phyloP scores from a whole-genome alignment of 2,113 vertebrate genomes.

The Calidris pugnax region DNA sequence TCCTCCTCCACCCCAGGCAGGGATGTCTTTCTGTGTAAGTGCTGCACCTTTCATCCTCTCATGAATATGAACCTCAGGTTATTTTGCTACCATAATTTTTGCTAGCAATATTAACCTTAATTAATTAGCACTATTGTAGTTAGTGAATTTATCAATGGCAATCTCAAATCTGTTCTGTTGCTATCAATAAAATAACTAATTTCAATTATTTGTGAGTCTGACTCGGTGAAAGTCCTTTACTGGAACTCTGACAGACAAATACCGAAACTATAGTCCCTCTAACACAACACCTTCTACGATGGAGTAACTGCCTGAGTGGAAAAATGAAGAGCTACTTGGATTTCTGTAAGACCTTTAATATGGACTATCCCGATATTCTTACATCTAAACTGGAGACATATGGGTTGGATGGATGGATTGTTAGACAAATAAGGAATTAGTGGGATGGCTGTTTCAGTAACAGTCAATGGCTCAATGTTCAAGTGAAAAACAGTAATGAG shows the following conservation, averaged over 20 bases:
- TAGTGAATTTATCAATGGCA: not conserved
- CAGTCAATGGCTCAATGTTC: not conserved
- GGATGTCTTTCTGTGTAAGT: too few species aligned
- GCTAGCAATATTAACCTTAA: too few species aligned
- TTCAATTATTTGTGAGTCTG: not conserved
- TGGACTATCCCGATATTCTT: not conserved
- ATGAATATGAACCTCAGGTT: too few species aligned
- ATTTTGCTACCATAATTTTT: too few species aligned
- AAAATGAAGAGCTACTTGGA: not conserved
- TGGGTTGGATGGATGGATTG: accelerated
- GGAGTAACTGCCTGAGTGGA: not conserved
- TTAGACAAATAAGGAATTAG: not conserved
- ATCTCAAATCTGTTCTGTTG: not conserved
- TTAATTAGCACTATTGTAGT: too few species aligned
- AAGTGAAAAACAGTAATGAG: accelerated
- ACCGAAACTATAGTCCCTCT: not conserved
- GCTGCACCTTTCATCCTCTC: too few species aligned
- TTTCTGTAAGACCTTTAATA: not conserved
- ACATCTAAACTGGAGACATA: not conserved
- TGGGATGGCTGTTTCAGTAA: not conserved
- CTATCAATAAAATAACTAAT: not conserved
- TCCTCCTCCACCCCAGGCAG: too few species aligned
- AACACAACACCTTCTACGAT: not conserved
- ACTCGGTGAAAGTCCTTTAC: not conserved
- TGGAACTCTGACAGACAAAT: not conserved